Evolutionary conservation across 2,797 vertebrate species (phyloP).

Genomic region (Pseudocheirus occidentalis): DNA sequence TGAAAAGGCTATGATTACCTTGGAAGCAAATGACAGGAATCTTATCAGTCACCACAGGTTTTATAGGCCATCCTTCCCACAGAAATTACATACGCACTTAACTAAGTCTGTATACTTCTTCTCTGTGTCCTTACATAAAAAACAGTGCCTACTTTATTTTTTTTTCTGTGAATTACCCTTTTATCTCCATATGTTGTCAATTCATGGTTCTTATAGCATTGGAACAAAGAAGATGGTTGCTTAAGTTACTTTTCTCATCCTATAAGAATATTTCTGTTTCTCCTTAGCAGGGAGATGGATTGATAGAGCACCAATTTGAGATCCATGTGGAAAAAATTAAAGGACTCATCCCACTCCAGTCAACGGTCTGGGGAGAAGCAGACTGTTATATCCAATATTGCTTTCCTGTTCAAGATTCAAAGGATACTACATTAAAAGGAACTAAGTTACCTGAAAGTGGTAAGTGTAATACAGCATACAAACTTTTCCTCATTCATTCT

Average conservation of each 20-base stretch:
- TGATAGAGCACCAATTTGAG: conserved; percentile 93
- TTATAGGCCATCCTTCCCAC: not conserved
- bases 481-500: conserved; percentile 4
- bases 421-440: conserved; percentile 69
- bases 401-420: conserved; percentile 89
- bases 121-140: not conserved
- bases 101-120: not conserved
- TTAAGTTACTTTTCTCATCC: conserved; percentile 52
- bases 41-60: not conserved
- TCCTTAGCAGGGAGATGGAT: conserved; percentile 78
- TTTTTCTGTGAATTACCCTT: conserved; percentile 22
- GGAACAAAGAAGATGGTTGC: conserved; percentile 39
- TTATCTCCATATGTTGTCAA: conserved; percentile 39
- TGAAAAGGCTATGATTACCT: not conserved
- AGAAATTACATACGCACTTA: not conserved
- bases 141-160: conserved; percentile 16
- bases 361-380: conserved; percentile 97
- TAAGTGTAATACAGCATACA: conserved; percentile 74
- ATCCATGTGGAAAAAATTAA: conserved; percentile 89
- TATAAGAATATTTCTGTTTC: conserved; percentile 48
- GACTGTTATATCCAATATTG: conserved; percentile 96
- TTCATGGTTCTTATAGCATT: not conserved
- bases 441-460: conserved; percentile 84
- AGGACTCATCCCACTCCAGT: conserved; percentile 92
- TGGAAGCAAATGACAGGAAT: not conserved